These are phyloP conservation scores for Euura lappo DNA, from an alignment of 1,140 invertebrate species.

Conservation along the genomic window DNA sequence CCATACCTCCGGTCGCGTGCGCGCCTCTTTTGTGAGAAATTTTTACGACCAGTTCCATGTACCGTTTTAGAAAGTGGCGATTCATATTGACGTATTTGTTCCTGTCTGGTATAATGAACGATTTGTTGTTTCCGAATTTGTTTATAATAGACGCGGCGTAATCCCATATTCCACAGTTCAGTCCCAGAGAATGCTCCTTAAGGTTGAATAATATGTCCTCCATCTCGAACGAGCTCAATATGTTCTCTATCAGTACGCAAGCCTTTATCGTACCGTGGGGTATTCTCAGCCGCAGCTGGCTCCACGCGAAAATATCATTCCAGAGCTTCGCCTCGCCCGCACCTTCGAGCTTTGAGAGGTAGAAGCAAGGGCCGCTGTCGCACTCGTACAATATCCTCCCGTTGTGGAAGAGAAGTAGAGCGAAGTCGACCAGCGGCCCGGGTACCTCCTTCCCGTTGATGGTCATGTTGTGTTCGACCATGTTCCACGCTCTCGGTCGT, in stretches of 20 bases:
- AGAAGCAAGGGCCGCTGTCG: constrained; percentile 70
- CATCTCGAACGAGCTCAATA: constrained; percentile 72
- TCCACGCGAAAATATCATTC: constrained; percentile 78
- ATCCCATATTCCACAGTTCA: constrained; percentile 82
- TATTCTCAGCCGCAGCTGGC: constrained; percentile 64
- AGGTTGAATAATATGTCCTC: constrained; percentile 74
- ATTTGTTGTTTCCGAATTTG: constrained; percentile 65
- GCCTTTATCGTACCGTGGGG: constrained; percentile 71
- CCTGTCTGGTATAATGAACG: constrained; percentile 71
- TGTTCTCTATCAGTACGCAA: constrained; percentile 77
- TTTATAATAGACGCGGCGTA: constrained; percentile 76
- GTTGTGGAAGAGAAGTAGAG: constrained; percentile 72
- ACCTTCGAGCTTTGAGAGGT: constrained; percentile 74
- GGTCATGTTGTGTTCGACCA: constrained; percentile 74
- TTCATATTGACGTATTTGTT: constrained; percentile 74
- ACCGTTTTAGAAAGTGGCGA: constrained; percentile 68
- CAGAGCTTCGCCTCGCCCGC: constrained; percentile 70
- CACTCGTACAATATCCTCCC: constrained; percentile 60
- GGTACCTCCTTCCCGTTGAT: constrained; percentile 71
- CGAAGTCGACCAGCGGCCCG: constrained; percentile 74
- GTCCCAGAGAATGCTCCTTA: constrained; percentile 70
- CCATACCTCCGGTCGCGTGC: constrained; percentile 76
- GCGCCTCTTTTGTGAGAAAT: constrained; percentile 69
- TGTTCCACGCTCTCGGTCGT: constrained; percentile 76
- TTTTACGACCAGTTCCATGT: constrained; percentile 67